Percentiles rank a stretch among this genome's conserved stretches.
These are phyloP conservation scores for Mycteria americana DNA, from an alignment of 2,797 vertebrate genomes.

Conservation along the genomic window DNA sequence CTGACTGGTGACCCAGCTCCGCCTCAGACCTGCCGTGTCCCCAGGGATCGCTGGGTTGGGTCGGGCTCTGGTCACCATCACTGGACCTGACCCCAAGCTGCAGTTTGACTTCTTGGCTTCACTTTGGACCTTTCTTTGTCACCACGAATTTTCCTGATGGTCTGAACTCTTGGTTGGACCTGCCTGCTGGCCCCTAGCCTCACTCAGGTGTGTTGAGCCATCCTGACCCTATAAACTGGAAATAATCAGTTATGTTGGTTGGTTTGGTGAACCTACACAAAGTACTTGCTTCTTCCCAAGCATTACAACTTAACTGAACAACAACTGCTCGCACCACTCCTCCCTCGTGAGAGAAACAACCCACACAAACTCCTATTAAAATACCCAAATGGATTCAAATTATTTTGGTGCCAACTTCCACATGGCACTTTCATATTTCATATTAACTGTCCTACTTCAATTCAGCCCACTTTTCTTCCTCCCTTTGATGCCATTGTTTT, in stretches of 20 bases:
- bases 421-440: neutral
- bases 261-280: neutral
- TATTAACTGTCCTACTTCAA: neutral
- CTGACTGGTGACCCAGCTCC: neutral
- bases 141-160: neutral
- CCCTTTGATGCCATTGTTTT: neutral
- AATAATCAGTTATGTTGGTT: neutral
- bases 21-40: neutral
- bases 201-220: neutral
- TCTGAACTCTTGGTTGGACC: neutral
- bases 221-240: neutral
- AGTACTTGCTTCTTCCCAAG: neutral
- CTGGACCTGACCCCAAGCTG: neutral
- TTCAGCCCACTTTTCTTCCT: neutral
- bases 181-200: neutral
- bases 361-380: neutral
- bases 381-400: neutral
- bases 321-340: neutral
- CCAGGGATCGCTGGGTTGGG: neutral
- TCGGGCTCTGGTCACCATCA: neutral
- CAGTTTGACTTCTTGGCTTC: neutral
- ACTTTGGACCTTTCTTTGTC: neutral
- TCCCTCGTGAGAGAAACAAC: neutral
- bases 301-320: neutral
- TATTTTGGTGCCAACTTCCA: neutral